Conservation (phyloP, 2,888 invertebrate species). For the Diachrysia chrysitis region DNA sequence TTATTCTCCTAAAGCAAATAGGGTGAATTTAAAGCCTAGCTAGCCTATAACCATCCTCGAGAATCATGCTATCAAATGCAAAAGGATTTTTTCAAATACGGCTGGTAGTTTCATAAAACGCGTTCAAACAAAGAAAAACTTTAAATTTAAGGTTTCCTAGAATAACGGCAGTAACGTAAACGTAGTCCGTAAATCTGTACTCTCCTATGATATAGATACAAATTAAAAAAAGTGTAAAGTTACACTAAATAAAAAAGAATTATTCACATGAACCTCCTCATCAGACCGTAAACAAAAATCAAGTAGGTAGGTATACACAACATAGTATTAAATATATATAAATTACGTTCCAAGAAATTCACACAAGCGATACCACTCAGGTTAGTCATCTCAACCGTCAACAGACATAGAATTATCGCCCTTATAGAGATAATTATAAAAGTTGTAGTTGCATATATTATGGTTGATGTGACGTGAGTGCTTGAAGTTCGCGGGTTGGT, state of each 20-base stretch:
- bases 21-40: too few species aligned
- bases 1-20: too few species aligned
- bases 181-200: background rate
- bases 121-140: too few species aligned
- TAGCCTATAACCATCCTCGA: too few species aligned
- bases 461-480: background rate
- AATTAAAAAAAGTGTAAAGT: background rate
- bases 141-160: too few species aligned
- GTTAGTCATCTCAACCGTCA: conserved; percentile 20
- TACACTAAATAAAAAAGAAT: background rate
- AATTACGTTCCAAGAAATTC: background rate
- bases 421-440: rapidly evolving
- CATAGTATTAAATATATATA: background rate
- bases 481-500: conserved; percentile 25
- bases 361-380: conserved; percentile 12
- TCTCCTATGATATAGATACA: background rate
- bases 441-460: conserved; percentile 16
- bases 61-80: too few species aligned
- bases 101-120: too few species aligned
- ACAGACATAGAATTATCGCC: conserved; percentile 8
- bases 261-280: background rate
- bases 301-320: background rate
- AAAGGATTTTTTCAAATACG: too few species aligned
- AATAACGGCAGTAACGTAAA: background rate
- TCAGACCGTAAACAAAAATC: conserved; percentile 1